phyloP scores from a whole-genome alignment of 2,888 invertebrate genomes.

The Ecliptopera silaceata region DNA sequence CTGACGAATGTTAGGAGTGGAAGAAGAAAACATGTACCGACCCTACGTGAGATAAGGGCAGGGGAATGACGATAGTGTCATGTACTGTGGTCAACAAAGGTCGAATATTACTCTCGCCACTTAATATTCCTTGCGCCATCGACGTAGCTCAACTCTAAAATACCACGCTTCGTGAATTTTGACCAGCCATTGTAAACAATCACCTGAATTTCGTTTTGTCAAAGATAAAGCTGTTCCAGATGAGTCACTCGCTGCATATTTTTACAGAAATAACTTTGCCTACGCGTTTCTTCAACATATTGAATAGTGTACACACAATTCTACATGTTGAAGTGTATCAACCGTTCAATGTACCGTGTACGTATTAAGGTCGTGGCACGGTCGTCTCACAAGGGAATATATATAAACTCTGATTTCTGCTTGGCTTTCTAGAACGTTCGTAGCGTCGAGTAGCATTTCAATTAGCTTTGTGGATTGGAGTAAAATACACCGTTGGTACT shows the following conservation, averaged over 20 bases:
- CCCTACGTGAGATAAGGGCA: too few species aligned
- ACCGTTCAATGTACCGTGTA: background rate
- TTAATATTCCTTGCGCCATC: background rate
- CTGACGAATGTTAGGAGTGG: too few species aligned
- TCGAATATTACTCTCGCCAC: too few species aligned
- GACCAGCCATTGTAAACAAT: constrained; percentile 7
- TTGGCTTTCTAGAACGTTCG: background rate
- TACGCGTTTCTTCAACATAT: too few species aligned
- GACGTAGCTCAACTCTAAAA: background rate
- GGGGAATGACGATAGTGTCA: too few species aligned
- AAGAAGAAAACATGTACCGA: too few species aligned
- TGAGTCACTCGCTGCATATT: background rate
- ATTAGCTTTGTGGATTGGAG: background rate
- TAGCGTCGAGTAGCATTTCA: background rate
- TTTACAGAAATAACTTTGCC: background rate
- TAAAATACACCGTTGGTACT: background rate
- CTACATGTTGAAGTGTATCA: background rate
- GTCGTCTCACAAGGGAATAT: background rate
- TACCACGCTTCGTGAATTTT: background rate
- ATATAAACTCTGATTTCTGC: background rate
- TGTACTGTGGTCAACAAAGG: too few species aligned
- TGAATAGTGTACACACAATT: too few species aligned
- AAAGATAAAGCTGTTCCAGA: constrained; percentile 6
- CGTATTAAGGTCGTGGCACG: background rate
- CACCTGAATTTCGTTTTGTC: constrained; percentile 1